Conservation (phyloP, 2,888 invertebrate species). For the Calliphora vomitoria region DNA sequence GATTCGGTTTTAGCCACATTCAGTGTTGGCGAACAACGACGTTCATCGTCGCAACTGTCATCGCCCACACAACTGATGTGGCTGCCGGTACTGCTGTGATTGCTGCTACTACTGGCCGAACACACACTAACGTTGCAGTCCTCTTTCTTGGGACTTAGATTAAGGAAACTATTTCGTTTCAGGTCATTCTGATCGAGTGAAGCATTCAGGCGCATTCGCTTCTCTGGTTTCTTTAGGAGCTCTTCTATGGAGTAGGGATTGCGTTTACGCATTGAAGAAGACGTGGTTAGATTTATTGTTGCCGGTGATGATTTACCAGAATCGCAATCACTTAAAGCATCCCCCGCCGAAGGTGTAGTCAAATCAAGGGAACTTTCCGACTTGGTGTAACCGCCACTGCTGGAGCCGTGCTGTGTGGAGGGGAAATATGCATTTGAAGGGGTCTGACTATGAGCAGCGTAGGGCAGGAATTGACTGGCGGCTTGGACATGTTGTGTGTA, state of each 20-base stretch:
- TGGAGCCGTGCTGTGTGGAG: conserved; percentile 47
- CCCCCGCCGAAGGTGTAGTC: conserved; percentile 80
- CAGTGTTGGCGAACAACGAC: conserved; percentile 43
- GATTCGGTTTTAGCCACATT: conserved; percentile 72
- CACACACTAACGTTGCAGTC: conserved; percentile 69
- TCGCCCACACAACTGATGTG: conserved; percentile 73
- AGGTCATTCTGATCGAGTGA: not conserved
- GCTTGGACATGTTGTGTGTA: conserved; percentile 81
- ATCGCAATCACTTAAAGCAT: conserved; percentile 84
- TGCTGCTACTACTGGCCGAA: conserved; percentile 73
- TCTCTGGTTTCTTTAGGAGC: conserved; percentile 91
- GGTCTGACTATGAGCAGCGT: conserved; percentile 77
- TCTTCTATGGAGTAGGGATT: conserved; percentile 96
- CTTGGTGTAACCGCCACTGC: conserved; percentile 79
- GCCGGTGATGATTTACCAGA: conserved; percentile 84
- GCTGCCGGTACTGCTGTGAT: conserved; percentile 67
- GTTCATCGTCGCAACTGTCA: conserved; percentile 74
- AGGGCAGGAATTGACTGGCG: conserved; percentile 79
- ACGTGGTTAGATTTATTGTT: conserved; percentile 74
- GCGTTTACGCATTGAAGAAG: conserved; percentile 85
- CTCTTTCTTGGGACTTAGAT: conserved; percentile 68
- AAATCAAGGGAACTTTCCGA: conserved; percentile 84
- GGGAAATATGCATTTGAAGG: conserved; percentile 78
- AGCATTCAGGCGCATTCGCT: conserved; percentile 80
- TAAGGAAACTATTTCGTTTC: conserved; percentile 17